Evolutionary conservation across 2,113 vertebrate genomes (phyloP).

Genomic region (Dermatemys mawii): DNA sequence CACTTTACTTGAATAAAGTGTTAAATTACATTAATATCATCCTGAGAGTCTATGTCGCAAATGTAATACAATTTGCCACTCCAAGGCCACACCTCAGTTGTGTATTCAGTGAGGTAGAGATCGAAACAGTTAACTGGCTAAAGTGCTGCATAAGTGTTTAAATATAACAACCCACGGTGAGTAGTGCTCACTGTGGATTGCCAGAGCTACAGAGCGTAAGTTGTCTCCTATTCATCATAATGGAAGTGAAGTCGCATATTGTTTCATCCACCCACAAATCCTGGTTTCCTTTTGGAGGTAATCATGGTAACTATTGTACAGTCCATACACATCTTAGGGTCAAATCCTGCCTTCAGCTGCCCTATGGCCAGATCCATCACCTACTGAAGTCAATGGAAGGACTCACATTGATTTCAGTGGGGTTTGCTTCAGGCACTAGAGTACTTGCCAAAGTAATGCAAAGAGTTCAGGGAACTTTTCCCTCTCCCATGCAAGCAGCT

Average conservation of each 20-base stretch:
- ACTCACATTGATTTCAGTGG: not conserved
- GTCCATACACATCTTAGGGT: not conserved
- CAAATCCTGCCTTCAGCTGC: not conserved
- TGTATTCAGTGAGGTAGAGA: not conserved
- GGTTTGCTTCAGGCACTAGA: not conserved
- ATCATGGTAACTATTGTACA: not conserved
- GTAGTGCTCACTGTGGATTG: not conserved
- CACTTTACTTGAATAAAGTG: not conserved
- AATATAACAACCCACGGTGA: not conserved
- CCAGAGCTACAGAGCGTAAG: not conserved
- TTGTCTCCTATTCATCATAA: not conserved
- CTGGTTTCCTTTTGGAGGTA: not conserved
- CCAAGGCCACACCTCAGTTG: not conserved
- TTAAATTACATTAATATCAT: not conserved
- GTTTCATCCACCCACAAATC: not conserved
- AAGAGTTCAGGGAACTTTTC: not conserved
- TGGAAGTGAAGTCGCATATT: accelerated
- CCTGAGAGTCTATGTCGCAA: not conserved
- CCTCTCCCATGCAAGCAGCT: not conserved
- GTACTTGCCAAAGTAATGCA: not conserved
- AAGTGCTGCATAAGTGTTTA: not conserved
- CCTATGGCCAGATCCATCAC: not conserved
- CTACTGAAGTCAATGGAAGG: not conserved
- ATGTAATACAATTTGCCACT: not conserved
- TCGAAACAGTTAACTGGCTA: not conserved